These are phyloP conservation scores for Cephalopholis sonnerati DNA, from an alignment of 2,113 vertebrate genomes.

Conservation along the genomic window DNA sequence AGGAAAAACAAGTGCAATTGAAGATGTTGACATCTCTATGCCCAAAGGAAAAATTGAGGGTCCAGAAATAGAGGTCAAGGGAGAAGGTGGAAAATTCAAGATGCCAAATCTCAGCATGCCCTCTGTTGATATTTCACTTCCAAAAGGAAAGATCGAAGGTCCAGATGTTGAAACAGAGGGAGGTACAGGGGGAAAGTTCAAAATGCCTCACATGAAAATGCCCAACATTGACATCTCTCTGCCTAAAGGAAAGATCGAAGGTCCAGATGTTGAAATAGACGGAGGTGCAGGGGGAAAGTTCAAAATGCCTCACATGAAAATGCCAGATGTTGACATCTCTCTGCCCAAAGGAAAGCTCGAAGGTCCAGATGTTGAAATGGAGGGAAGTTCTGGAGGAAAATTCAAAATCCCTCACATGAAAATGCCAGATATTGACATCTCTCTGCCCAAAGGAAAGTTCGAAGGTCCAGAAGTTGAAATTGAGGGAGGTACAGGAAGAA, in stretches of 20 bases:
- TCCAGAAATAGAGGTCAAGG: slow-evolving; percentile 30
- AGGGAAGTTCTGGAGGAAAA: too few species aligned
- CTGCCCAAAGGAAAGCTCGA: slow-evolving; percentile 60
- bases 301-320: slow-evolving; percentile 57
- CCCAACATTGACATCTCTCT: slow-evolving; percentile 56
- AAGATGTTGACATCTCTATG: slow-evolving; percentile 67
- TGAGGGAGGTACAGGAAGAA: slow-evolving; percentile 11
- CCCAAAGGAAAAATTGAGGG: slow-evolving; percentile 59
- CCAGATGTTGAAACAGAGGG: slow-evolving; percentile 43
- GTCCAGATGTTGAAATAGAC: slow-evolving; percentile 42
- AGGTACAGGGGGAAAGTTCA: slow-evolving; percentile 48
- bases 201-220: slow-evolving; percentile 67
- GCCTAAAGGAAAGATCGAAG: slow-evolving; percentile 56
- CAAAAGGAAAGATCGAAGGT: slow-evolving; percentile 30
- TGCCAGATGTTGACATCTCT: slow-evolving; percentile 70
- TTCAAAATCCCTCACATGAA: slow-evolving; percentile 42
- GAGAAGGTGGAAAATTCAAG: slow-evolving; percentile 41
- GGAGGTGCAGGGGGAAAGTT: slow-evolving; percentile 49
- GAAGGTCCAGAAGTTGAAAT: slow-evolving; percentile 41
- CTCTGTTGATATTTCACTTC: slow-evolving; percentile 60
- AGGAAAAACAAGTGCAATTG: slow-evolving; percentile 29
- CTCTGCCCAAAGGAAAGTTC: slow-evolving; percentile 62
- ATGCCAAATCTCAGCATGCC: slow-evolving; percentile 56
- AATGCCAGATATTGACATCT: slow-evolving; percentile 66
- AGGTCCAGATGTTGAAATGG: slow-evolving; percentile 23